phyloP scores from a whole-genome alignment of 2,797 vertebrate species.

The Rousettus madagascariensis region DNA sequence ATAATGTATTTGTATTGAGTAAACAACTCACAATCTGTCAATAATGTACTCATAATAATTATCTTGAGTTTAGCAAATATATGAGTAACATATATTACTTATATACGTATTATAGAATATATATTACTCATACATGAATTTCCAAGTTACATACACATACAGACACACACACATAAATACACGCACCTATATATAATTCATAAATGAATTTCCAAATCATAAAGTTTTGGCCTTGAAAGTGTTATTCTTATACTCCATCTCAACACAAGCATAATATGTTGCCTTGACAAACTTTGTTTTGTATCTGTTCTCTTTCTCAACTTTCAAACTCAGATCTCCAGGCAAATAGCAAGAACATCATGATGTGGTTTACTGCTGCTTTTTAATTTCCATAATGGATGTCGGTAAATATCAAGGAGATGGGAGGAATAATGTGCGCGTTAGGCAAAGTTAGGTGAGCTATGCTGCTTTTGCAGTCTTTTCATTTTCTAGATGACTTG shows the following conservation, averaged over 20 bases:
- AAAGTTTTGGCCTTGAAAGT: not conserved
- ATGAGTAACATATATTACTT: too few species aligned
- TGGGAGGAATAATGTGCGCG: not conserved
- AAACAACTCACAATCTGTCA: not conserved
- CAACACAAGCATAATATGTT: not conserved
- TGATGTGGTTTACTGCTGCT: not conserved
- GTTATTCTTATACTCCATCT: not conserved
- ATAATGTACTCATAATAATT: not conserved
- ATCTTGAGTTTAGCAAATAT: not conserved
- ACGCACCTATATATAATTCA: not conserved
- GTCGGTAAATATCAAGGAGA: constrained; percentile 35
- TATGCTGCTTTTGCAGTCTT: not conserved
- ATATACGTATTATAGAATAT: too few species aligned
- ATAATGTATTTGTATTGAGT: not conserved
- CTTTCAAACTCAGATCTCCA: constrained; percentile 12
- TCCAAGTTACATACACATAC: too few species aligned
- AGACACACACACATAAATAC: not conserved
- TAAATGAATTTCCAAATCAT: not conserved
- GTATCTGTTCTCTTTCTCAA: not conserved
- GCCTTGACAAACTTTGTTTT: not conserved
- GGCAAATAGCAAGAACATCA: constrained; percentile 19
- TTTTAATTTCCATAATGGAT: constrained; percentile 61
- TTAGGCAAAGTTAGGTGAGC: not conserved
- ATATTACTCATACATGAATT: too few species aligned
- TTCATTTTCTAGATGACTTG: constrained; percentile 61